Evolutionary conservation across 2,888 invertebrate genomes (phyloP), one percentile per base, ranked within the genome.

Genomic region (Nomada hirtipes): DNA sequence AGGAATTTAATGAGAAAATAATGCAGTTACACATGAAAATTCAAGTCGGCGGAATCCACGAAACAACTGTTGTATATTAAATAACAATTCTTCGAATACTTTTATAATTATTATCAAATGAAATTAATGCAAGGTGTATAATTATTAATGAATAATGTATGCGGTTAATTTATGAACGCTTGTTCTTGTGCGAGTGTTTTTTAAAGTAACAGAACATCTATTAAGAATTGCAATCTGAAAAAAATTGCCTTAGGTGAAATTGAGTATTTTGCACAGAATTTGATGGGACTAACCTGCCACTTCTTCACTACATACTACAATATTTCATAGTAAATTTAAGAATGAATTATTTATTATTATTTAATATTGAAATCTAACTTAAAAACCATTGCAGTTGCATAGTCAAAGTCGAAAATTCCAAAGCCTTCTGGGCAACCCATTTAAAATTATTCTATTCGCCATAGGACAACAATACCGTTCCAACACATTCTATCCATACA

Each of bases 51-150:
- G 36, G 36, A 36, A 36, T 36, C 9, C 36, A 36, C 36, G 36
- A 36, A 36, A 36, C 36, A 36, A 36, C 36, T 36, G 20, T 3
- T 18, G 20, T 55, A 55, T 20, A 10, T 20, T 55, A 55, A n/a
- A 3, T 20, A 15, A 55, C 50, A 65, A 59, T 36, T 73, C 64
- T 73, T 44, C 42, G n/a, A 44, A n/a, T 42, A 64, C 42, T 36
- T 36, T 36, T 36, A 36, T 7, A 36, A 7, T 36, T 7, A 36
- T 36, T 7, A 36, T 36, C 36, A 36, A 36, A 36, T 36, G 7
- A 11, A 7, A 50, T 18, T 50, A 50, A 64, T 26, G 4, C 4
- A 26, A 3, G 7, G 13, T 2, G 7, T 50, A n/a, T 7, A 64
- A 50, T 64, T 50, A 26, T 18, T 50, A 13, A 2, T 50, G 50